Evolutionary conservation across 2,113 vertebrate genomes (phyloP).

Genomic region (Sebastes schlegelii): DNA sequence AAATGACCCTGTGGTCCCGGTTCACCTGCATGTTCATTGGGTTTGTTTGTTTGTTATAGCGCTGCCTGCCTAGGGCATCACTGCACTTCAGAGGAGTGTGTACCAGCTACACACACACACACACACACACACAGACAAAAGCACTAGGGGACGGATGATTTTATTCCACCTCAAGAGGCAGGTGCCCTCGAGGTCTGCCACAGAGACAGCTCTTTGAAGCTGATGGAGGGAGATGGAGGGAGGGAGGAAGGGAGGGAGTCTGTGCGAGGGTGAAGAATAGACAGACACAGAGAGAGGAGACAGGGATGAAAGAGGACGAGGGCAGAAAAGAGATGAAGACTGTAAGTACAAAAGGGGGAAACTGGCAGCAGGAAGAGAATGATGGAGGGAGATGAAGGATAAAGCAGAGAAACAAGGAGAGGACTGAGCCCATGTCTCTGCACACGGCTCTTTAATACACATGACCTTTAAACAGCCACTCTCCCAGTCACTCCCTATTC

Average conservation of each 20-base stretch:
- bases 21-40: constrained; percentile 53
- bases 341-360: constrained; percentile 27
- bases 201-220: constrained; percentile 77
- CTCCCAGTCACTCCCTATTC: constrained; percentile 24
- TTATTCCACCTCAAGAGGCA: constrained; percentile 79
- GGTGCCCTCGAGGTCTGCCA: constrained; percentile 71
- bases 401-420: constrained; percentile 34
- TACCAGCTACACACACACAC: constrained; percentile 1
- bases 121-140: constrained; percentile 3
- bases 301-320: constrained; percentile 36
- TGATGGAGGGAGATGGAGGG: constrained; percentile 70
- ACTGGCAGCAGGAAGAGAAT: constrained; percentile 27
- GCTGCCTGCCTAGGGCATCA: constrained; percentile 35
- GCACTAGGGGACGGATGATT: constrained; percentile 53
- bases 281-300: constrained; percentile 28
- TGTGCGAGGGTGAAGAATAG: constrained; percentile 21
- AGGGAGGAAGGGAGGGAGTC: constrained; percentile 15
- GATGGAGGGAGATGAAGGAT: constrained; percentile 53
- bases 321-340: constrained; percentile 24
- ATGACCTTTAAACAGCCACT: constrained; percentile 65
- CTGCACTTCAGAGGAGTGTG: constrained; percentile 49
- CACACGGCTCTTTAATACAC: constrained; percentile 43
- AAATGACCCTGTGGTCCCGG: not conserved
- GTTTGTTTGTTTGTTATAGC: constrained; percentile 49
- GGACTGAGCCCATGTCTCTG: constrained; percentile 35